Evolutionary conservation across 2,888 invertebrate genomes (phyloP), one percentile per base, ranked within the genome.

Genomic region (Drosophila anomalata): DNA sequence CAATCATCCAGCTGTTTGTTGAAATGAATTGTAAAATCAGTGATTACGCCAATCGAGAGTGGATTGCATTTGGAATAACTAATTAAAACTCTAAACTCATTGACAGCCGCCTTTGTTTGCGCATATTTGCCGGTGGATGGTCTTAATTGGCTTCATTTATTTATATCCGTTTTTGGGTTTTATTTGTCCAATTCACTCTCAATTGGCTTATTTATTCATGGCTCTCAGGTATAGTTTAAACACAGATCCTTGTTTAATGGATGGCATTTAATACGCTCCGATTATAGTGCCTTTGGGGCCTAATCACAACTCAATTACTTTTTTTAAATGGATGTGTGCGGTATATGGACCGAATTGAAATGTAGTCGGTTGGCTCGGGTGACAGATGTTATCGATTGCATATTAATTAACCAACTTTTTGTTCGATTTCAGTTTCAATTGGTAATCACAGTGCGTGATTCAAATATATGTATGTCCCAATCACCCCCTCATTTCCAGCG

Each of bases 361-460:
- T 51, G 42, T 44, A 51, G 70, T 26, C 11, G 57, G 17, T 46
- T 55, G 74, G 50, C n/a, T 42, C 47, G 22, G 36, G 20, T 51
- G 24, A 44, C 50, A 42, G 57, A 17, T 31, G 55, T 51, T 79
- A 85, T 79, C 53, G 88, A 82, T 85, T 80, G 68, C 67, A 68
- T 70, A 75, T 87, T 81, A 81, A 87, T 85, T 82, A 81, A 71
- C 83, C 79, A 78, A 76, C 86, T 78, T 78, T 65, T 65, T 75
- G 70, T 71, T 69, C 68, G 59, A 33, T 51, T 47, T 78, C 50
- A 48, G 36, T 70, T 68, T 71, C 52, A 42, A 68, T 68, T 71
- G 66, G 66, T 69, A 46, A 51, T 67, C 69, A 29, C 31, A 31
- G 44, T 44, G 42, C 69, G 57, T 39, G 41, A 42, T 50, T 51